phyloP scores from a whole-genome alignment of 2,888 invertebrate species.

The Penaeus monodon region DNA sequence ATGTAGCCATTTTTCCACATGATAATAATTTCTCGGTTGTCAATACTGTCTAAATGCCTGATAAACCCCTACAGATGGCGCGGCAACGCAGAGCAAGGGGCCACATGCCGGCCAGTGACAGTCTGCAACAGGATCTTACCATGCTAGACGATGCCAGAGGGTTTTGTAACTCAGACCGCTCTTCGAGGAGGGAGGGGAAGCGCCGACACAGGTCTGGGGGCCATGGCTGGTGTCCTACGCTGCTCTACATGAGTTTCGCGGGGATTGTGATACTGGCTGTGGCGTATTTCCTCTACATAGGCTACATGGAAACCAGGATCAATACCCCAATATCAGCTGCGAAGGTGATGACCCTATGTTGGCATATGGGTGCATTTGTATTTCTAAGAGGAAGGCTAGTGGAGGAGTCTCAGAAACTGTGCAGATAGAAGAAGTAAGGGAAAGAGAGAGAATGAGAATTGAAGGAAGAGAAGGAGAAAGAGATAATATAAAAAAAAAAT shows the following conservation, averaged over 20 bases:
- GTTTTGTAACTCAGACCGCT: not conserved
- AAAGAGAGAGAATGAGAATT: no score
- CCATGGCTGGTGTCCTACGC: slow-evolving; percentile 36
- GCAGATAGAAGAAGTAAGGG: no score
- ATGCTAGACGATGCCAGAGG: slow-evolving; percentile 24
- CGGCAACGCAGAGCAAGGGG: slow-evolving; percentile 28
- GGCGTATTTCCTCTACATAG: slow-evolving; percentile 81
- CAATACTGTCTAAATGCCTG: not conserved
- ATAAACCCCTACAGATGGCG: not conserved
- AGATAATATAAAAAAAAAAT: no score
- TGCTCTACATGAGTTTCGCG: slow-evolving; percentile 60
- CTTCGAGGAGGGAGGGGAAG: slow-evolving; percentile 1
- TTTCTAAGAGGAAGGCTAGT: not conserved
- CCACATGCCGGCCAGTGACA: slow-evolving; percentile 4
- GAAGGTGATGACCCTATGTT: slow-evolving; percentile 74
- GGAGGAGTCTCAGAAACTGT: not conserved
- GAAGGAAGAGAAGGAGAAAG: no score
- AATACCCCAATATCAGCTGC: slow-evolving; percentile 86
- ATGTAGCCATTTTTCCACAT: no score
- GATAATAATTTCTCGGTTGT: no score
- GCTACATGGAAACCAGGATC: slow-evolving; percentile 88
- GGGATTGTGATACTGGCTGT: slow-evolving; percentile 75
- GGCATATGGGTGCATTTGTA: not conserved
- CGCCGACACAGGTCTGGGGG: not conserved
- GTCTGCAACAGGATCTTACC: slow-evolving; percentile 15